Percentiles rank a stretch among this genome's conserved stretches.
Conservation (phyloP, 2,888 invertebrate genomes). For the Drosophila sordidula region DNA sequence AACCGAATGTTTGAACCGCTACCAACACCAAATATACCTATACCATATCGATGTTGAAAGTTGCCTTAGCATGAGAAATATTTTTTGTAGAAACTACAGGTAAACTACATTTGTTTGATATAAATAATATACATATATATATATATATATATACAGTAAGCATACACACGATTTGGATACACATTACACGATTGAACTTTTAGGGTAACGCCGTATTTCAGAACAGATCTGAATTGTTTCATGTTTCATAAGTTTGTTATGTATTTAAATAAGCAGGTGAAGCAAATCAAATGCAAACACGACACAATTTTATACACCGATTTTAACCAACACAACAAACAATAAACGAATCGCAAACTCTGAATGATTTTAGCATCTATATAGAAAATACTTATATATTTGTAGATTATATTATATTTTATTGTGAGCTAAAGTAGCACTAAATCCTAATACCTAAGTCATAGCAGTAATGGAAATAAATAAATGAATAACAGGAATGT, state of each 20-base stretch:
- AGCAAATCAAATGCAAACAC: slow-evolving; percentile 40
- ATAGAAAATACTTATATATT: slow-evolving; percentile 32
- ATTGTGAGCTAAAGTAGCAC: slow-evolving; percentile 27
- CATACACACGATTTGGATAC: slow-evolving; percentile 62
- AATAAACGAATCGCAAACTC: slow-evolving; percentile 67
- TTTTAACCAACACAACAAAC: slow-evolving; percentile 66
- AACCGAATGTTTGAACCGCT: slow-evolving; percentile 3
- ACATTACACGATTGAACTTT: slow-evolving; percentile 38
- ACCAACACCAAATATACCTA: slow-evolving; percentile 55
- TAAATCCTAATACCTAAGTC: slow-evolving; percentile 7
- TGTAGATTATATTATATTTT: slow-evolving; percentile 29
- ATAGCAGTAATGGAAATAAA: neutral
- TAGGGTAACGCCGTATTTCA: slow-evolving; percentile 58
- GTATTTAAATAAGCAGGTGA: slow-evolving; percentile 49
- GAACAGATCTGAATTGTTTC: slow-evolving; percentile 61
- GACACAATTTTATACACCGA: slow-evolving; percentile 82
- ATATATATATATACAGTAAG: slow-evolving; percentile 17
- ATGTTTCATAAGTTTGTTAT: slow-evolving; percentile 25
- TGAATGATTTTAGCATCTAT: slow-evolving; percentile 59
- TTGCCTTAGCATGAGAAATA: slow-evolving; percentile 83
- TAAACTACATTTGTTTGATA: slow-evolving; percentile 23
- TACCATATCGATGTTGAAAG: slow-evolving; percentile 84
- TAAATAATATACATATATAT: slow-evolving; percentile 40
- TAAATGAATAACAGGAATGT: slow-evolving; percentile 11
- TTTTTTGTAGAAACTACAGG: slow-evolving; percentile 66